Percentiles rank a stretch among this genome's conserved stretches.
Conservation (phyloP, 2,888 invertebrate species). For the Diadromus collaris region DNA sequence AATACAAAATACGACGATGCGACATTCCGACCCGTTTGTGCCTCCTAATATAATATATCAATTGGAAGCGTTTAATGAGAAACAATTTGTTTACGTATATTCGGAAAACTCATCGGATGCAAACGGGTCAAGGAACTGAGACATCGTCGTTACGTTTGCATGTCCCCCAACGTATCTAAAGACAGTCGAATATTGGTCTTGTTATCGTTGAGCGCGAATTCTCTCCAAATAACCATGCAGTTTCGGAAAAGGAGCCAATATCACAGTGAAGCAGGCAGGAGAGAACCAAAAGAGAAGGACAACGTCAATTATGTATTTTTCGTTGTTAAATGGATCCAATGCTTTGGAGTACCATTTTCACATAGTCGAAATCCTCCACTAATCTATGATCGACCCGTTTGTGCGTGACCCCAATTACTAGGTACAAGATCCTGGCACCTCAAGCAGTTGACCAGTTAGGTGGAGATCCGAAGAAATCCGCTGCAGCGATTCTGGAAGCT, state of each 20-base stretch:
- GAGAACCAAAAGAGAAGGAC: background rate
- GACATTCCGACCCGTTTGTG: background rate
- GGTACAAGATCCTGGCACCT: slow-evolving; percentile 99
- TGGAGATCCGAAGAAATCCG: slow-evolving; percentile 90
- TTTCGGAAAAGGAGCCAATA: background rate
- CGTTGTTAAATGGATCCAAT: background rate
- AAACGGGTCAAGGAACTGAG: background rate
- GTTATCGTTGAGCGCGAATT: slow-evolving; percentile 3
- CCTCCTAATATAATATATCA: background rate
- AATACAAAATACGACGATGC: slow-evolving; percentile 5
- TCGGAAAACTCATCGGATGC: background rate
- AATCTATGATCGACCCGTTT: slow-evolving; percentile 65
- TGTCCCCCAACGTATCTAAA: background rate
- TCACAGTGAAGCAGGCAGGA: slow-evolving; percentile 8
- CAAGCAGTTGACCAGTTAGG: slow-evolving; percentile 88
- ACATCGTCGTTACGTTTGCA: slow-evolving; percentile 13
- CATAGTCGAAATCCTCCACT: slow-evolving; percentile 52
- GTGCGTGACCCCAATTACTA: slow-evolving; percentile 79
- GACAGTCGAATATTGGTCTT: slow-evolving; percentile 8
- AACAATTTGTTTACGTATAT: background rate
- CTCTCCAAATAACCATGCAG: background rate
- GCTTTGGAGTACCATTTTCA: background rate
- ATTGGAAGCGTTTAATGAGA: background rate
- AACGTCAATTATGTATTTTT: too few species aligned
- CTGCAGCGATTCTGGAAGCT: slow-evolving; percentile 90